Percentiles rank a stretch among this genome's conserved stretches.
These are phyloP conservation scores for Tyrannus savana DNA, from an alignment of 2,113 vertebrate genomes.

Conservation along the genomic window DNA sequence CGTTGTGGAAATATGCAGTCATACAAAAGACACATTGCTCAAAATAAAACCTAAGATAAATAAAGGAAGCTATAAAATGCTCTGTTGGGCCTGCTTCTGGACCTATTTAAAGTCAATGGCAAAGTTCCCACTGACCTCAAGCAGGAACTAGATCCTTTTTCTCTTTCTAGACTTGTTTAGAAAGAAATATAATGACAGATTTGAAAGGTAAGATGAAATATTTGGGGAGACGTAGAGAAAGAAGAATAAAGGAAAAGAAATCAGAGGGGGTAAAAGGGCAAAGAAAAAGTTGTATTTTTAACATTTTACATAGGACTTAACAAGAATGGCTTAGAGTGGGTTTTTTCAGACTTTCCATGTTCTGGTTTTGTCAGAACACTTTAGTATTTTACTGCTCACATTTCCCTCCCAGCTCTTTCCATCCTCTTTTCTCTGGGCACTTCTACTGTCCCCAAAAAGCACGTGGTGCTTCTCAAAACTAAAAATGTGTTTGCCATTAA, in stretches of 20 bases:
- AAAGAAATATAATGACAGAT: not conserved
- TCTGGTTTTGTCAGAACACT: not conserved
- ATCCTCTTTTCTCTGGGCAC: not conserved
- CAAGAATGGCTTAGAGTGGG: not conserved
- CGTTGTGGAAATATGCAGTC: slow-evolving; percentile 43
- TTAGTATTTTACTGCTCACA: not conserved
- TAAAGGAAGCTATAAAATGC: slow-evolving; percentile 65
- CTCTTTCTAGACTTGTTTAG: slow-evolving; percentile 48
- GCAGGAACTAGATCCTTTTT: slow-evolving; percentile 50
- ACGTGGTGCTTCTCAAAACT: not conserved
- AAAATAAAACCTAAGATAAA: slow-evolving; percentile 69
- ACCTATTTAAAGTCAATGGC: slow-evolving; percentile 61
- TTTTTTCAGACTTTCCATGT: not conserved
- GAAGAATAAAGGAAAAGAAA: not conserved
- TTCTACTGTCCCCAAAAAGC: not conserved
- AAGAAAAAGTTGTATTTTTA: not conserved
- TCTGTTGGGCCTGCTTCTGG: slow-evolving; percentile 7
- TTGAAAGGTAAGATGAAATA: slow-evolving; percentile 38
- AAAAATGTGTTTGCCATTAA: slow-evolving; percentile 59
- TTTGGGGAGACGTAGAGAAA: not conserved
- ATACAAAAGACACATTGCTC: slow-evolving; percentile 41
- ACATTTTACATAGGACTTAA: not conserved
- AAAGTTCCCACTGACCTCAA: slow-evolving; percentile 52
- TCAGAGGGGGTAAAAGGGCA: not conserved
- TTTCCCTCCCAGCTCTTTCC: not conserved